Conservation (phyloP, 2,113 vertebrate genomes). For the Chionomys nivalis region DNA sequence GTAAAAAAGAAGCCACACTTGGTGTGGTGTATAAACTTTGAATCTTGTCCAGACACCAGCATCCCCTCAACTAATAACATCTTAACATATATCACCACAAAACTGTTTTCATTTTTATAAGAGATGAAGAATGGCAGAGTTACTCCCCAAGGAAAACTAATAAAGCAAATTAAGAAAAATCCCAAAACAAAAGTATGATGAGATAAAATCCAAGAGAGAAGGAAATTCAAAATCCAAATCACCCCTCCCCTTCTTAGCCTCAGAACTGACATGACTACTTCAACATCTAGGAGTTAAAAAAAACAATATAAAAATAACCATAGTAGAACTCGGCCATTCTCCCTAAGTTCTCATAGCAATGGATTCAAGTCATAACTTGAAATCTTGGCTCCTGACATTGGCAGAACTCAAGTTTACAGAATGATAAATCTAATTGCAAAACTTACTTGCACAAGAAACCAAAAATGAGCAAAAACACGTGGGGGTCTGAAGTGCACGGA, state of each 20-base stretch:
- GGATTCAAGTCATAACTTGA: background rate
- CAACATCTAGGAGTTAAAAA: slow-evolving; percentile 47
- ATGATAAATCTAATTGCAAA: slow-evolving; percentile 24
- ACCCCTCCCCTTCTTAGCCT: background rate
- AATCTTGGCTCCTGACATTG: background rate
- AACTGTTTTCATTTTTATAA: background rate
- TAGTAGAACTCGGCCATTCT: background rate
- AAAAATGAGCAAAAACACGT: background rate
- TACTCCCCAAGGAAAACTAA: background rate
- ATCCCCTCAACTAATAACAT: background rate
- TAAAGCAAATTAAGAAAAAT: slow-evolving; percentile 13
- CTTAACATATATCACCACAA: background rate
- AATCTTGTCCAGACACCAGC: background rate
- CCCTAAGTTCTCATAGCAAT: background rate
- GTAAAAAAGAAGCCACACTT: background rate
- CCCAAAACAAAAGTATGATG: background rate
- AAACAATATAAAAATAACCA: slow-evolving; percentile 29
- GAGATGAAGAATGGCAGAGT: background rate
- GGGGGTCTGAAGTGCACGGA: background rate
- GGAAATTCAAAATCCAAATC: background rate
- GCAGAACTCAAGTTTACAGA: slow-evolving; percentile 19
- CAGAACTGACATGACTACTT: slow-evolving; percentile 1
- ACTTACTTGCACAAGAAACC: background rate
- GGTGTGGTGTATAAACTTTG: background rate
- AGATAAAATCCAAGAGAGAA: background rate